Conservation (phyloP, 2,888 invertebrate species). For the Drosophila mayaguana region DNA sequence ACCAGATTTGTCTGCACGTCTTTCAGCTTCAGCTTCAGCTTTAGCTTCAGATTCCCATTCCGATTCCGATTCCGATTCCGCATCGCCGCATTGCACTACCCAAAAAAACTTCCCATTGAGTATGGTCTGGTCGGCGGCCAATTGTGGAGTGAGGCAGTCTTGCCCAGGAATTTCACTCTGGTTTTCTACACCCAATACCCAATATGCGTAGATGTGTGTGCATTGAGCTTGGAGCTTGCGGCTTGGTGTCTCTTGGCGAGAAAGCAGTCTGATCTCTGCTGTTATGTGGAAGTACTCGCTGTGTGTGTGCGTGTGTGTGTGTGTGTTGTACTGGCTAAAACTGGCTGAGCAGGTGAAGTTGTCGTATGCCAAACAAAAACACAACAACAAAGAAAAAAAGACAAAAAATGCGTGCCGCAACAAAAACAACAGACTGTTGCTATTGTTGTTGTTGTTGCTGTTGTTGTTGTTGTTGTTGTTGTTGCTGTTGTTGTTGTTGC, state of each 20-base stretch:
- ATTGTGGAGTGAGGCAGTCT: slow-evolving; percentile 14
- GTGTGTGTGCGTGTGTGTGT: slow-evolving; percentile 4
- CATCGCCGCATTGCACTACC: slow-evolving; percentile 35
- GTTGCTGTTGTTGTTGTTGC: not conserved
- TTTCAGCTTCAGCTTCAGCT: too few relatives aligned
- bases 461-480: too few relatives aligned
- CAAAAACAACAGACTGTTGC: slow-evolving; percentile 19
- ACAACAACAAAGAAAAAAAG: slow-evolving; percentile 9
- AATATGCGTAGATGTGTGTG: slow-evolving; percentile 10
- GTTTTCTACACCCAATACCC: slow-evolving; percentile 42
- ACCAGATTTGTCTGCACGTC: slow-evolving; percentile 38
- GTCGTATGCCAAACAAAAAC: slow-evolving; percentile 34
- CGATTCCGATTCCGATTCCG: slow-evolving; percentile 49
- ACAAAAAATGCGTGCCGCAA: slow-evolving; percentile 33
- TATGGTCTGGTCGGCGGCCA: slow-evolving; percentile 30
- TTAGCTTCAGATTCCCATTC: too few relatives aligned
- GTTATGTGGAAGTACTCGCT: slow-evolving; percentile 18
- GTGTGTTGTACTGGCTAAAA: slow-evolving; percentile 25
- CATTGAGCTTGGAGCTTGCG: not conserved
- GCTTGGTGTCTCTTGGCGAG: not conserved
- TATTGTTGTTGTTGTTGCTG: not conserved
- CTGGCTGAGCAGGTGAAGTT: slow-evolving; percentile 55
- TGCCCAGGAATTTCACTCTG: slow-evolving; percentile 61
- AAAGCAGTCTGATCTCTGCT: slow-evolving; percentile 40
- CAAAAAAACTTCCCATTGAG: slow-evolving; percentile 38